A percentile compares a stretch with the other conserved stretches of the same genome.
Evolutionary conservation across 2,113 vertebrate genomes (phyloP).

Genomic region (Otus sunia): DNA sequence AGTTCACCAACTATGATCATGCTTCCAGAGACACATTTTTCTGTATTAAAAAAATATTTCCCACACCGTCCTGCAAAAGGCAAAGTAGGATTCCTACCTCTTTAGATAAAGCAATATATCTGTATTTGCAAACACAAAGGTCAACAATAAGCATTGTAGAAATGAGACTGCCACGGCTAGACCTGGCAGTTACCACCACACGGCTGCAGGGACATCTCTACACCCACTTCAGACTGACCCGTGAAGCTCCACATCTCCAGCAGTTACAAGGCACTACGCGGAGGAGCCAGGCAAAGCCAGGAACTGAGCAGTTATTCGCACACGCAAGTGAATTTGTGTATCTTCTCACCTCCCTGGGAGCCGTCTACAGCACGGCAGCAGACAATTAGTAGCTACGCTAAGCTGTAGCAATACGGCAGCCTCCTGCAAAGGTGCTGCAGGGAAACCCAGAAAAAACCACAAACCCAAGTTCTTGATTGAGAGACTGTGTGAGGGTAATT

Average conservation of each 20-base stretch:
- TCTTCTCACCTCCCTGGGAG: background rate
- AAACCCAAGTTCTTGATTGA: background rate
- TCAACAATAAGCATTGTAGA: background rate
- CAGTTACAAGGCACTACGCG: background rate
- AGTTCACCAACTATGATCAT: background rate
- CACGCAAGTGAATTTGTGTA: background rate
- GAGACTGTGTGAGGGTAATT: background rate
- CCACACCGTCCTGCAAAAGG: background rate
- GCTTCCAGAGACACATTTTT: background rate
- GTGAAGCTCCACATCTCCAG: background rate
- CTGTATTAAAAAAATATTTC: background rate
- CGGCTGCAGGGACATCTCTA: background rate
- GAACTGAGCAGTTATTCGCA: background rate
- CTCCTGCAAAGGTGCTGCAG: background rate
- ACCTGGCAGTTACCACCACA: background rate
- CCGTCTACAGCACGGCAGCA: background rate
- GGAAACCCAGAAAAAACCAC: background rate
- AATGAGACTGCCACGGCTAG: background rate
- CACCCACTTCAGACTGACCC: background rate
- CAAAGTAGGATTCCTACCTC: background rate
- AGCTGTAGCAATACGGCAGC: background rate
- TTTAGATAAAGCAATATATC: background rate
- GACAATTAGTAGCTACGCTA: background rate
- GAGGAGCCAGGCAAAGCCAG: background rate
- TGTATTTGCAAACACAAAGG: background rate